Percentiles rank a stretch among this genome's conserved stretches.
These are phyloP conservation scores for Conus betulinus DNA, from an alignment of 1,140 invertebrate species.

Conservation along the genomic window DNA sequence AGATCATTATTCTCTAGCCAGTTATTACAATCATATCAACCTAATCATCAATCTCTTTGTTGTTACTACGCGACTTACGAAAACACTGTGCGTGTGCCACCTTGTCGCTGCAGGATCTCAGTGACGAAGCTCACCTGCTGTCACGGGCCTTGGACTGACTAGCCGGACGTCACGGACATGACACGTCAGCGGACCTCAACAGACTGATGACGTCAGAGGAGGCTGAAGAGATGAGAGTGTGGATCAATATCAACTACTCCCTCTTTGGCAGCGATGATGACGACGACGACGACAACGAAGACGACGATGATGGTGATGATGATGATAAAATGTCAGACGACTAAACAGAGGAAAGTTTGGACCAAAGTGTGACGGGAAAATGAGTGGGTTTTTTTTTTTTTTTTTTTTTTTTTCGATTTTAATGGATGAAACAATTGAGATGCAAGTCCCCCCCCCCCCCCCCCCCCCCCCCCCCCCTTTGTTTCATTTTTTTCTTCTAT, in stretches of 20 bases:
- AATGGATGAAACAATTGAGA: too few species aligned
- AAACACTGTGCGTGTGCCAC: too few species aligned
- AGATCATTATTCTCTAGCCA: too few species aligned
- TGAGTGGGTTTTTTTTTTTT: not conserved
- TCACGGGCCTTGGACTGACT: not conserved
- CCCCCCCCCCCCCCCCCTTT: not conserved
- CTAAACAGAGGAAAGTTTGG: too few species aligned
- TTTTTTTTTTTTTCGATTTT: not conserved
- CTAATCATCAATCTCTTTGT: too few species aligned
- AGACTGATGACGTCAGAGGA: not conserved
- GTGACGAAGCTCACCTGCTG: not conserved
- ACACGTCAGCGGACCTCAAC: not conserved
- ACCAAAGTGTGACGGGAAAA: too few species aligned
- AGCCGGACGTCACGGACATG: not conserved
- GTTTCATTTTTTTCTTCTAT: not conserved
- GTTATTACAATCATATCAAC: too few species aligned
- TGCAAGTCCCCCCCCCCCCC: too few species aligned
- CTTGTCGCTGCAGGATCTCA: not conserved
- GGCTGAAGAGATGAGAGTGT: not conserved
- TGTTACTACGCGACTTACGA: too few species aligned
- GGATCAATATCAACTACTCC: not conserved
- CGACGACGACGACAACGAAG: not conserved
- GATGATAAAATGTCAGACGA: not conserved
- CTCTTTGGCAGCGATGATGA: slow-evolving; percentile 8
- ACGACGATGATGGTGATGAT: not conserved